These are phyloP conservation scores for Microcebus murinus DNA, from an alignment of 2,113 vertebrate species.

Conservation along the genomic window DNA sequence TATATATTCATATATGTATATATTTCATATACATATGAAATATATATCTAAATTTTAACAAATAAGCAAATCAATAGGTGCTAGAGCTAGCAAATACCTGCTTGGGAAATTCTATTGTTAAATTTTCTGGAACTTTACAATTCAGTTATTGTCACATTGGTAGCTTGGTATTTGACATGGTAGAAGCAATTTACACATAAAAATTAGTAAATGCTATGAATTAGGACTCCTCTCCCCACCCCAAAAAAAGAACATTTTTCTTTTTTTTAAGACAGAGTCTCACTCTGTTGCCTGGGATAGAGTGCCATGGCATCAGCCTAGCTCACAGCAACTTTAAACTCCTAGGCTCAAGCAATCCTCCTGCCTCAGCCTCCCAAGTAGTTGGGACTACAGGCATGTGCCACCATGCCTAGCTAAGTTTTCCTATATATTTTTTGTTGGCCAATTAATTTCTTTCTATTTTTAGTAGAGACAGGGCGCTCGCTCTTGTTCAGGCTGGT, in stretches of 20 bases:
- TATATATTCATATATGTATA: not conserved
- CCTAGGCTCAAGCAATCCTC: too few species aligned
- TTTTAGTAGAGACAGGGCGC: too few species aligned
- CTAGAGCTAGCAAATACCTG: not conserved
- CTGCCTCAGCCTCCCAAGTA: too few species aligned
- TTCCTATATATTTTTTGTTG: too few species aligned
- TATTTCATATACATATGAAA: not conserved
- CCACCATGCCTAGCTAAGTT: too few species aligned
- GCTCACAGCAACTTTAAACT: too few species aligned
- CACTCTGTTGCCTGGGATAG: too few species aligned
- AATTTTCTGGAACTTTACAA: not conserved
- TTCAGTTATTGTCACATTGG: not conserved
- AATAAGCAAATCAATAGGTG: not conserved
- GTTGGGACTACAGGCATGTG: too few species aligned
- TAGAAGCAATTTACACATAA: not conserved
- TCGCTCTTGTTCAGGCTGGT: too few species aligned
- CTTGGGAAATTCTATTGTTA: not conserved
- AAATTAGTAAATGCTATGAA: not conserved
- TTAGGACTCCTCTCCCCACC: not conserved
- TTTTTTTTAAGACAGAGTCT: too few species aligned
- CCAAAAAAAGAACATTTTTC: not conserved
- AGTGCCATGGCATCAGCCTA: too few species aligned
- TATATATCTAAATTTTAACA: not conserved
- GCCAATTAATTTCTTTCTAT: too few species aligned
- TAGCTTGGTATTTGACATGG: not conserved